phyloP scores from a whole-genome alignment of 2,797 vertebrate genomes.

The Enoplosus armatus region DNA sequence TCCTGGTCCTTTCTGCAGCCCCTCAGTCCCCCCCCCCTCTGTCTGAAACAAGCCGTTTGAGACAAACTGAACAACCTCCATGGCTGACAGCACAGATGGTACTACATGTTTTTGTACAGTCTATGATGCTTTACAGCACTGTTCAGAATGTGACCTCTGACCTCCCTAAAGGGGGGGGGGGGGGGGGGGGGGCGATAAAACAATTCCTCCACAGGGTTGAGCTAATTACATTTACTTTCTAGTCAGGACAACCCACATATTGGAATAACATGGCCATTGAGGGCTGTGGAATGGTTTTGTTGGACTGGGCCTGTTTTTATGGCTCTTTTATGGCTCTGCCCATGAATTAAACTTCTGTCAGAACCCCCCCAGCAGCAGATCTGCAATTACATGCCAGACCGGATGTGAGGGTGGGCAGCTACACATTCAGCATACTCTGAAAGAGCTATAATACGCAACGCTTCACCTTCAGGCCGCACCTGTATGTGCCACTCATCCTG shows the following conservation, averaged over 20 bases:
- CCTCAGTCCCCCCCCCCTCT: too few species aligned
- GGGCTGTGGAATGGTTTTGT: slow-evolving; percentile 5
- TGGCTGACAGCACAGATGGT: background rate
- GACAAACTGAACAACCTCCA: too few species aligned
- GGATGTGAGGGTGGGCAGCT: slow-evolving; percentile 26
- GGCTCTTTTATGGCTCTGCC: slow-evolving; percentile 6
- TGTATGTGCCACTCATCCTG: slow-evolving; percentile 31
- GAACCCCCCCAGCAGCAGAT: slow-evolving; percentile 19
- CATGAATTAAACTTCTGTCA: slow-evolving; percentile 21
- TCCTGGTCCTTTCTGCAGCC: too few species aligned
- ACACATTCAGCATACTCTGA: slow-evolving; percentile 16
- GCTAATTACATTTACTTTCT: slow-evolving; percentile 1
- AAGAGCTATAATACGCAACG: slow-evolving; percentile 18
- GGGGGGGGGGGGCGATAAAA: background rate
- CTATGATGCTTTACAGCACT: background rate
- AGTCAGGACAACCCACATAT: background rate
- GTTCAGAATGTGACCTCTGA: slow-evolving; percentile 19
- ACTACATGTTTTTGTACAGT: background rate
- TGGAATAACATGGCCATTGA: slow-evolving; percentile 21
- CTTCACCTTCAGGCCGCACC: slow-evolving; percentile 50
- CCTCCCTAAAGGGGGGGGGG: background rate
- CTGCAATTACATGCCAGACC: slow-evolving; percentile 39
- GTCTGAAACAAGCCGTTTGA: too few species aligned
- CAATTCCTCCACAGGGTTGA: background rate
- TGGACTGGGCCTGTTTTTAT: slow-evolving; percentile 10